phyloP scores from a whole-genome alignment of 2,797 vertebrate genomes.

The Cossypha polioptera region DNA sequence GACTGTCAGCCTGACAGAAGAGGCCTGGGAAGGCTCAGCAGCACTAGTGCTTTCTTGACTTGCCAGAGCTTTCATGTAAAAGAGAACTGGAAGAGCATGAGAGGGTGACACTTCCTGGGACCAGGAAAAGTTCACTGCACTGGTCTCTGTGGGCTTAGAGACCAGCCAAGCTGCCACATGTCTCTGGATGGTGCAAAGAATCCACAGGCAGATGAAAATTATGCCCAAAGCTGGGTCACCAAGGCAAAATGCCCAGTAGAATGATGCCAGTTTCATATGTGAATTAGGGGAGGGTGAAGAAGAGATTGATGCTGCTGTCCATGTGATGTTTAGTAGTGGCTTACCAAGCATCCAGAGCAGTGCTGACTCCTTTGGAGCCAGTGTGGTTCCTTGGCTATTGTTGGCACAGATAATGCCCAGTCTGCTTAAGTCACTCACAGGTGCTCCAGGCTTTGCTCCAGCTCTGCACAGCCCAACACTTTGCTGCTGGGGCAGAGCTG shows the following conservation, averaged over 20 bases:
- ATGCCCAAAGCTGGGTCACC: background rate
- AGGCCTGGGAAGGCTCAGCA: background rate
- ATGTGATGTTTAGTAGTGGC: background rate
- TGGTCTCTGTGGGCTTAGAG: background rate
- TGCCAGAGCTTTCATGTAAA: background rate
- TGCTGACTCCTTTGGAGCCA: background rate
- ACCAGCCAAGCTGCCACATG: background rate
- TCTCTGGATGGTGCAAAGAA: background rate
- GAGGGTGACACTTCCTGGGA: background rate
- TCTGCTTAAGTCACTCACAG: background rate
- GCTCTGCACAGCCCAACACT: background rate
- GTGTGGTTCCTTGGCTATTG: fast-evolving
- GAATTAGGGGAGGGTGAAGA: background rate
- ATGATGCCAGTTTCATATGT: background rate
- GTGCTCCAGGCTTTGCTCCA: background rate
- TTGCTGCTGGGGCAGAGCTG: background rate
- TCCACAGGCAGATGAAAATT: background rate
- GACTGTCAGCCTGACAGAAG: background rate
- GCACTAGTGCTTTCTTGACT: background rate
- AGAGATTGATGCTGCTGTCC: background rate
- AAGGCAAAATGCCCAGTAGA: background rate
- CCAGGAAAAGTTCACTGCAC: background rate
- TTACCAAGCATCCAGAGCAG: background rate
- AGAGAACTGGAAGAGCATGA: background rate
- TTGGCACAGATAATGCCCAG: background rate